Conservation (phyloP, 2,888 invertebrate species). For the Melinaea marsaeus region DNA sequence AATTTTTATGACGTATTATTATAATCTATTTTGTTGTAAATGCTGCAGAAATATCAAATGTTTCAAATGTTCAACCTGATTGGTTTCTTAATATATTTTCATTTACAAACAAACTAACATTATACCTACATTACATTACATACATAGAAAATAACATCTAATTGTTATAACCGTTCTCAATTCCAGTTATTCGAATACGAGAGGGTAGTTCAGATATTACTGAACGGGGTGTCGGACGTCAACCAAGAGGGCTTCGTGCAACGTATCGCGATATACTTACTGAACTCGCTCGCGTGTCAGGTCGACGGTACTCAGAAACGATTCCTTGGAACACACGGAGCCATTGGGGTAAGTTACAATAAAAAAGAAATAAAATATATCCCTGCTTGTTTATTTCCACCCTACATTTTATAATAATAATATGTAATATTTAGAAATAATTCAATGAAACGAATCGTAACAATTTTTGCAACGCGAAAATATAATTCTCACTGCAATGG, state of each 20-base stretch:
- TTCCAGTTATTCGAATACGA: conserved; percentile 92
- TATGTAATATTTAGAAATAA: neutral
- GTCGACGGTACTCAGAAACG: conserved; percentile 96
- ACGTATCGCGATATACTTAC: conserved; percentile 94
- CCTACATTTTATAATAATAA: neutral
- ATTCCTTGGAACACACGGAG: conserved; percentile 92
- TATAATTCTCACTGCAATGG: no score
- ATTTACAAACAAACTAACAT: neutral
- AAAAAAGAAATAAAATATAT: neutral
- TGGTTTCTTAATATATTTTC: no score
- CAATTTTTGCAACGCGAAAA: no score
- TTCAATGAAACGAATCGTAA: neutral
- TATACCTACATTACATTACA: neutral
- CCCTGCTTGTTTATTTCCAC: neutral
- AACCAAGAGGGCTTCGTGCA: conserved; percentile 95
- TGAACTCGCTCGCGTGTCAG: conserved; percentile 97
- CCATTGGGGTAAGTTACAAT: conserved; percentile 82
- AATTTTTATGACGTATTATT: no score
- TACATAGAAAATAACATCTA: neutral
- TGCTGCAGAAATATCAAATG: no score
- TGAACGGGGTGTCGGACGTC: conserved; percentile 88
- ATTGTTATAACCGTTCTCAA: neutral
- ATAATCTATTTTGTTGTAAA: no score
- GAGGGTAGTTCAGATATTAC: conserved; percentile 87
- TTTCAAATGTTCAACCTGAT: no score